A percentile compares a stretch with the other conserved stretches of the same genome.
Conservation (phyloP, 2,797 vertebrate genomes). For the Gymnoscopelus braueri region DNA sequence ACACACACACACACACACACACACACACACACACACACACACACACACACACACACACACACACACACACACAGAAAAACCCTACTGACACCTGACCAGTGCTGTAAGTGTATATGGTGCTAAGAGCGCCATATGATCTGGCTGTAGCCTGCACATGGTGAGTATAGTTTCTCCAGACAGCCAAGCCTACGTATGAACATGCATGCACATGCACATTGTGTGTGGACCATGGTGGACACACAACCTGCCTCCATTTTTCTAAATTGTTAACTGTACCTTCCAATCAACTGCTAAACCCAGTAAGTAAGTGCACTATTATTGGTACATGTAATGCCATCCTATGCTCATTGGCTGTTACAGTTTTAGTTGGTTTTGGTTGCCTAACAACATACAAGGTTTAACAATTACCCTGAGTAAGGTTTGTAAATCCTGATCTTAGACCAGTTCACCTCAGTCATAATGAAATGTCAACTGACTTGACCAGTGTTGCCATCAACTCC, state of each 20-base stretch:
- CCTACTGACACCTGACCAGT: conserved; percentile 49
- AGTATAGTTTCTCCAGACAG: conserved; percentile 21
- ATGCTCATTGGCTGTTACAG: neutral
- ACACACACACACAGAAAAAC: conserved; percentile 16
- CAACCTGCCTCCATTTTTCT: no score
- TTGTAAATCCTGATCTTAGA: neutral
- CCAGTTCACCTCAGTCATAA: conserved; percentile 3
- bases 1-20: conserved; percentile 2
- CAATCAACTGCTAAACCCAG: no score
- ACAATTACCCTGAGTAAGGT: neutral
- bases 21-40: neutral
- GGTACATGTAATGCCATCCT: no score
- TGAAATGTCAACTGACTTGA: conserved; percentile 12
- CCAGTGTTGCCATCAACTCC: neutral
- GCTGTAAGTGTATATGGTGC: conserved; percentile 60
- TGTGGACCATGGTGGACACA: no score
- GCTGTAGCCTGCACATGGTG: conserved; percentile 45
- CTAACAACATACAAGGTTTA: neutral
- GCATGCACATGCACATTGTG: no score
- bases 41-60: conserved; percentile 15
- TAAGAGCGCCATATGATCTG: conserved; percentile 55
- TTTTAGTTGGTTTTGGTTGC: no score
- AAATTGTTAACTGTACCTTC: no score
- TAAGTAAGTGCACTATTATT: no score
- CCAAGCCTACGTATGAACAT: conserved; percentile 10